These are phyloP conservation scores for Porites lutea DNA, from an alignment of 64 coral and sea anemone genomes.

Conservation along the genomic window DNA sequence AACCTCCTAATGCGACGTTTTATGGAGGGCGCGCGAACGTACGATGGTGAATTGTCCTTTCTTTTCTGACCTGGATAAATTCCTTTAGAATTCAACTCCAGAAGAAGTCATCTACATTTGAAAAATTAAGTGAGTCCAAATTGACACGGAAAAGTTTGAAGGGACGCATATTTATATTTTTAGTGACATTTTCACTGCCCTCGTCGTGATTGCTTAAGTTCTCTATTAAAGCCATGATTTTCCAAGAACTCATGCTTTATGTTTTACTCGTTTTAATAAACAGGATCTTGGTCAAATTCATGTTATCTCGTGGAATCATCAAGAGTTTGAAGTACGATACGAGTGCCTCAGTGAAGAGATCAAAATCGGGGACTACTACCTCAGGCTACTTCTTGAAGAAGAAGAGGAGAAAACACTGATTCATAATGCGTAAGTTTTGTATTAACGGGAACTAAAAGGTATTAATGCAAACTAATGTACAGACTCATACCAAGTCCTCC, in stretches of 20 bases:
- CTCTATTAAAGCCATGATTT: not conserved
- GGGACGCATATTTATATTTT: too few relatives aligned
- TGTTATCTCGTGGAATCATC: slow-evolving; percentile 96
- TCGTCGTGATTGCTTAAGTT: not conserved
- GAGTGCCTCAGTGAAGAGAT: slow-evolving; percentile 96
- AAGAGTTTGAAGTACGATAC: slow-evolving; percentile 99
- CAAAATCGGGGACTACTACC: slow-evolving; percentile 98
- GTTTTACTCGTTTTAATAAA: not conserved
- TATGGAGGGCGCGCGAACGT: too few relatives aligned
- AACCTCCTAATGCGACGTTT: too few relatives aligned
- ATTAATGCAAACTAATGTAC: too few relatives aligned
- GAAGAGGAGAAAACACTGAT: slow-evolving; percentile 84
- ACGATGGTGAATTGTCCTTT: too few relatives aligned
- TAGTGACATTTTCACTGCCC: too few relatives aligned
- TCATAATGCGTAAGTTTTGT: slow-evolving; percentile 86
- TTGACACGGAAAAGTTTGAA: too few relatives aligned
- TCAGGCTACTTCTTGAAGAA: slow-evolving; percentile 93
- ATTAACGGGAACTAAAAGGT: not conserved
- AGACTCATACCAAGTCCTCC: too few relatives aligned
- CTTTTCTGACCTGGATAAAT: too few relatives aligned
- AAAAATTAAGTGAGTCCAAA: too few relatives aligned
- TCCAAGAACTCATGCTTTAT: not conserved
- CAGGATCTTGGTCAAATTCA: slow-evolving; percentile 90
- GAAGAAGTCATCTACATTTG: too few relatives aligned
- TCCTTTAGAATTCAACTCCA: too few relatives aligned